Evolutionary conservation across 1,140 invertebrate genomes (phyloP).

Genomic region (Ceratina calcarata): DNA sequence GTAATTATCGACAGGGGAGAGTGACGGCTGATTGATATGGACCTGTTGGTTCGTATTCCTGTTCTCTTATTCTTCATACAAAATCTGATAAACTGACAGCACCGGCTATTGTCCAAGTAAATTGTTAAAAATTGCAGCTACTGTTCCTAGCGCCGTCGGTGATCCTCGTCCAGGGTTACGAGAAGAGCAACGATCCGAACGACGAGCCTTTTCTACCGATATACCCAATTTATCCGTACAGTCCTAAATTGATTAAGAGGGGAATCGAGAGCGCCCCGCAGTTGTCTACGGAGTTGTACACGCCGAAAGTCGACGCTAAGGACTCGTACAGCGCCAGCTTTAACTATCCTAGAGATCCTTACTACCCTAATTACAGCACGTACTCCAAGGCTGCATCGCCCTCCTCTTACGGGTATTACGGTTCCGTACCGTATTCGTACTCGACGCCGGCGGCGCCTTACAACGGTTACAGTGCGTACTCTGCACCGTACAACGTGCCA

Average conservation of each 20-base stretch:
- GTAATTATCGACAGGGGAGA: constrained; percentile 18
- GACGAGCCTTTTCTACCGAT: constrained; percentile 78
- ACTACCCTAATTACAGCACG: constrained; percentile 64
- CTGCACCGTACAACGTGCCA: constrained; percentile 30
- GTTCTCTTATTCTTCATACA: neutral
- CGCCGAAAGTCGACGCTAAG: constrained; percentile 68
- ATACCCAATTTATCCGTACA: constrained; percentile 75
- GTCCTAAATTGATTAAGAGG: constrained; percentile 75
- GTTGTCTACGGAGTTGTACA: constrained; percentile 69
- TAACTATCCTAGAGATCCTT: constrained; percentile 64
- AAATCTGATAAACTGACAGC: neutral
- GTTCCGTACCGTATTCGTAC: constrained; percentile 24
- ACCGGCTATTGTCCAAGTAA: neutral
- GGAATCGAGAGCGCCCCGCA: constrained; percentile 66
- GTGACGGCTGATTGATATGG: constrained; percentile 62
- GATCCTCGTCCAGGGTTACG: constrained; percentile 65
- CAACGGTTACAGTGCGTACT: constrained; percentile 58
- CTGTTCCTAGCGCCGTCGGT: constrained; percentile 66
- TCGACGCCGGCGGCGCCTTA: constrained; percentile 54
- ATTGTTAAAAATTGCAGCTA: constrained; percentile 58
- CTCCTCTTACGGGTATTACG: neutral
- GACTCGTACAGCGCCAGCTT: constrained; percentile 70
- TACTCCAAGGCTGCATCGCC: constrained; percentile 55
- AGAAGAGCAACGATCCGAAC: constrained; percentile 66
- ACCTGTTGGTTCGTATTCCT: constrained; percentile 73